Conservation (phyloP, 2,797 vertebrate species). For the Dipus sagitta region DNA sequence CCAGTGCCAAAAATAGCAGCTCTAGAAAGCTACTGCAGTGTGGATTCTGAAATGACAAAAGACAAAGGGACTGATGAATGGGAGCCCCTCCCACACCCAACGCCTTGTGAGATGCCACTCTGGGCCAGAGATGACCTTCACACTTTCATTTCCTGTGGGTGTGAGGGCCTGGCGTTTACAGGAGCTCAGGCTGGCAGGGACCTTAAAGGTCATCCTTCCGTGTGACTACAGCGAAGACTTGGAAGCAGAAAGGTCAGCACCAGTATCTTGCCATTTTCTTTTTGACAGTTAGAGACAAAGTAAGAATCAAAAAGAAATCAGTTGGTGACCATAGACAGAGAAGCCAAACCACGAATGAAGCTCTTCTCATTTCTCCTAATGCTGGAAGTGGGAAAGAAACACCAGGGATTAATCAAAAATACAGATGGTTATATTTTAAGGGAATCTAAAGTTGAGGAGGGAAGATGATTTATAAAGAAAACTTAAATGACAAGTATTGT, state of each 20-base stretch:
- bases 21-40: neutral
- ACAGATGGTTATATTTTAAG: neutral
- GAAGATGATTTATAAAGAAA: neutral
- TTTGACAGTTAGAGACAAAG: constrained; percentile 62
- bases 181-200: neutral
- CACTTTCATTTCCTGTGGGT: constrained; percentile 56
- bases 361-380: neutral
- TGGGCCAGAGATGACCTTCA: constrained; percentile 54
- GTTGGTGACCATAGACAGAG: constrained; percentile 39
- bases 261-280: constrained; percentile 71
- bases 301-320: constrained; percentile 64
- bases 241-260: constrained; percentile 69
- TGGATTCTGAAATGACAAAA: constrained; percentile 34
- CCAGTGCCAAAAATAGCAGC: neutral
- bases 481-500: neutral
- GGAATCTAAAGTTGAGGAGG: neutral
- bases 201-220: constrained; percentile 73
- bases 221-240: constrained; percentile 53
- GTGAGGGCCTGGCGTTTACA: neutral
- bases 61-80: neutral
- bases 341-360: neutral
- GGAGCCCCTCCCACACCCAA: neutral
- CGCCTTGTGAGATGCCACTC: neutral
- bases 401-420: neutral
- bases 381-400: neutral